Percentiles rank a stretch among this genome's conserved stretches.
These are phyloP conservation scores for cattle (Bos taurus) DNA, from an alignment of 2,113 vertebrate species.

Conservation along the genomic window ARS-UCD2.0 NC_037349.1:29450501-29451000, in stretches of 20 bases:
- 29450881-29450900: not conserved
- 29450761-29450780: not conserved
- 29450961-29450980: not conserved
- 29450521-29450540: not conserved
- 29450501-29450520: not conserved
- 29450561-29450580: not conserved
- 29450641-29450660: not conserved
- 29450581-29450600: not conserved
- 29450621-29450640: not conserved
- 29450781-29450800: not conserved
- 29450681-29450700: not conserved
- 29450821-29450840: fast-evolving
- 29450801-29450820: not conserved
- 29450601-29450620: not conserved
- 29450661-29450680: not conserved
- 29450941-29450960: not conserved
- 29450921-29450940: not conserved
- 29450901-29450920: not conserved
- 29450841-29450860: not conserved
- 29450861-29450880: not conserved
- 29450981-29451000: not conserved
- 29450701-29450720: not conserved
- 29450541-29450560: not conserved
- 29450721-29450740: not conserved
- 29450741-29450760: not conserved